Evolutionary conservation across 2,888 invertebrate species (phyloP), one percentile per base, ranked within the genome.

Genomic region (Campoplex capitator): DNA sequence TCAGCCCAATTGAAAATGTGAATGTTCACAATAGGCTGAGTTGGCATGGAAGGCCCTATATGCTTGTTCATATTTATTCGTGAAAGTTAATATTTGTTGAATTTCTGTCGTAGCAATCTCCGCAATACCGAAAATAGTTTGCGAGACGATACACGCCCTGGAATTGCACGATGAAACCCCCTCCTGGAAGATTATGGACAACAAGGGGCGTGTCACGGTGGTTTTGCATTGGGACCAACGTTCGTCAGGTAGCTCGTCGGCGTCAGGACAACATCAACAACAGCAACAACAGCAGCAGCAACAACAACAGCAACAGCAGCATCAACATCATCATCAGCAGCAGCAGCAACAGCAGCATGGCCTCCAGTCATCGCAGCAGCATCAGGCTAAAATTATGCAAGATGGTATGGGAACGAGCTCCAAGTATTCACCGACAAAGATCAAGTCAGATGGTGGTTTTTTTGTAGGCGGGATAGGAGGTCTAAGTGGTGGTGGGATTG

Each of bases 181-280:
- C 94, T 98, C 98, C 95, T 98, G 98, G 98, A 98, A 98, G 96
- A 98, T 98, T 96, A 98, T 98, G 98, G 98, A 98, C 97, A 98
- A 98, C 96, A 98, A 98, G 96, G 98, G 98, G 95, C 97, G 98
- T 95, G 98, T 98, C 96, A 98, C 98, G 94, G 98, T 98, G 96
- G 98, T 98, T 95, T 96, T 98, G 95, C 98, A 98, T 95, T 98
- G 98, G 98, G 98, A 98, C 96, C 98, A 98, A 96, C 97, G 98
- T 92, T 92, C 97, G 96, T 95, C 96, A 96, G 80, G 84, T 56
- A 73, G 73, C 51, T 83, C 85, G 51, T 93, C 95, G 96, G 88
- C 94, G 93, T 91, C 95, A 94, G 79, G 87, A 42, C 84, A 85
- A 23, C 87, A 87, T 70, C 79, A 94, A 87, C 92, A 92, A 85